phyloP scores from a whole-genome alignment of 2,797 vertebrate genomes.

The Petrocephalus schoutedeni region DNA sequence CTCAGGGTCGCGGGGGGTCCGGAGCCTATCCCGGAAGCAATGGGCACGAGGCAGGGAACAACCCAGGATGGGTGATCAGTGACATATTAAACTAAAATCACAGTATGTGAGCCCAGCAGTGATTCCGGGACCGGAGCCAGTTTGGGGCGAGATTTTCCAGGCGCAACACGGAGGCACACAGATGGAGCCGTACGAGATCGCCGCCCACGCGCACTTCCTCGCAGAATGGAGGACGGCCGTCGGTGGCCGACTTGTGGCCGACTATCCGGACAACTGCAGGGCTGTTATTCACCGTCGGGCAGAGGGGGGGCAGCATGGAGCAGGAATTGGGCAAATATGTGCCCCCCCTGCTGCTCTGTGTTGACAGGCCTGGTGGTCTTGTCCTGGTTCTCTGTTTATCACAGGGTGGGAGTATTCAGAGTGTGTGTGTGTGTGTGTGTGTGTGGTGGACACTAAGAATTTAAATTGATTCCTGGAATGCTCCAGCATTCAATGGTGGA shows the following conservation, averaged over 20 bases:
- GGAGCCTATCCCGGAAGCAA: no score
- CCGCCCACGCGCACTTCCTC: background rate
- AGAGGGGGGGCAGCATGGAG: background rate
- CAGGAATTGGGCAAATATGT: background rate
- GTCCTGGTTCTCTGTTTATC: background rate
- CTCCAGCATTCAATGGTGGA: background rate
- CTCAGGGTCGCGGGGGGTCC: no score
- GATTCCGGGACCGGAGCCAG: background rate
- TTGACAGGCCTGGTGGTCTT: background rate
- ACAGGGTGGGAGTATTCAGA: background rate
- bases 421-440: background rate
- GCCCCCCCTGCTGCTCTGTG: background rate
- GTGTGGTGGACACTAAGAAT: background rate
- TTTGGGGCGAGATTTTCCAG: background rate
- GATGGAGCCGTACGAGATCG: background rate
- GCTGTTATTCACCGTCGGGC: background rate
- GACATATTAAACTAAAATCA: conserved; percentile 1
- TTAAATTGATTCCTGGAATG: background rate
- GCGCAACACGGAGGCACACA: background rate
- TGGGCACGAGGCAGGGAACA: no score
- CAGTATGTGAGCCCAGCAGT: background rate
- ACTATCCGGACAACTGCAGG: background rate
- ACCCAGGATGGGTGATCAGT: no score
- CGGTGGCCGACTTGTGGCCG: background rate
- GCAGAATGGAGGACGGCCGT: background rate